These are phyloP conservation scores for Xenopus tropicalis DNA, from an alignment of 2,113 vertebrate genomes.

Conservation along the genomic window DNA sequence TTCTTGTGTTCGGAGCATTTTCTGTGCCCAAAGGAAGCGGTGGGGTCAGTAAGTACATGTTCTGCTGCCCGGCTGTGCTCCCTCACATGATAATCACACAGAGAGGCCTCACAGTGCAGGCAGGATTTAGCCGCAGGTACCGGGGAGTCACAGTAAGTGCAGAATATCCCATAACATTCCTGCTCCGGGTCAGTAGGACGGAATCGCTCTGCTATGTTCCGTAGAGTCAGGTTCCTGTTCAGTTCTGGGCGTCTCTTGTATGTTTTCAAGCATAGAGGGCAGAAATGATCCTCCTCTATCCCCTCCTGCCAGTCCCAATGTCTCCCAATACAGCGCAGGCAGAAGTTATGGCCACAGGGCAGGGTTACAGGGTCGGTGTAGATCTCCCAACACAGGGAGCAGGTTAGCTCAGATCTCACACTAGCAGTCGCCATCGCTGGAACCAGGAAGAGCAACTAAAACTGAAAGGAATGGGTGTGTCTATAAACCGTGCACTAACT, in stretches of 20 bases:
- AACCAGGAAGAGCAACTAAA: background rate
- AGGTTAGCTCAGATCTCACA: background rate
- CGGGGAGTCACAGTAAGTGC: background rate
- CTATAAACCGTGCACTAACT: too few species aligned
- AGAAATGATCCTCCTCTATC: background rate
- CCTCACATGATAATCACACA: constrained; percentile 4
- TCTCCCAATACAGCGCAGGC: background rate
- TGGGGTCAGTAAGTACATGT: too few species aligned
- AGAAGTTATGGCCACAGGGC: constrained; percentile 10
- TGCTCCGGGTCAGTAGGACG: background rate
- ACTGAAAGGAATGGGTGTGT: too few species aligned
- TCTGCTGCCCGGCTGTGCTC: background rate
- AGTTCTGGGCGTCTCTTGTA: background rate
- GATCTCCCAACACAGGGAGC: background rate
- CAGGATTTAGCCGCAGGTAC: background rate
- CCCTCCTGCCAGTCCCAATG: background rate
- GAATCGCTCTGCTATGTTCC: background rate
- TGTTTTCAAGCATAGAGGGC: background rate
- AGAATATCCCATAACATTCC: background rate
- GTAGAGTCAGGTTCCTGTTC: background rate
- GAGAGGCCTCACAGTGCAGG: background rate
- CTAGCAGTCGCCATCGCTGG: background rate
- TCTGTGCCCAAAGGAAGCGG: too few species aligned
- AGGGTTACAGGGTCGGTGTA: constrained; percentile 1
- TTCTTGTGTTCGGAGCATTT: too few species aligned